phyloP scores from a whole-genome alignment of 2,113 vertebrate genomes.

The Datnioides undecimradiatus region DNA sequence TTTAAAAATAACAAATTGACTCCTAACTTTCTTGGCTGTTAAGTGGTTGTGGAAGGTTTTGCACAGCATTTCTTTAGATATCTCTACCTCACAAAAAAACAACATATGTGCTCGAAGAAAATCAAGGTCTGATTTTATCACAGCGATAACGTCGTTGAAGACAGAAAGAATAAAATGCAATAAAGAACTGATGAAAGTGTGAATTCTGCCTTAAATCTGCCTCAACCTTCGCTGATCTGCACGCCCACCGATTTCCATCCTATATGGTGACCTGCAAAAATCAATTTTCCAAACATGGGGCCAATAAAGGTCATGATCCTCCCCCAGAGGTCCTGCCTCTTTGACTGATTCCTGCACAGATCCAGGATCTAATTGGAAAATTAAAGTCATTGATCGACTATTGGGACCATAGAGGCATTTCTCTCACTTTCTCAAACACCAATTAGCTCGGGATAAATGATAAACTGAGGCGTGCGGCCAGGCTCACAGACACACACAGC shows the following conservation, averaged over 20 bases:
- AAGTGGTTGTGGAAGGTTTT: background rate
- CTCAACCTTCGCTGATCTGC: slow-evolving; percentile 23
- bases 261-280: slow-evolving; percentile 24
- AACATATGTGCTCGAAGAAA: background rate
- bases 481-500: slow-evolving; percentile 5
- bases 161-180: background rate
- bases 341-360: slow-evolving; percentile 61
- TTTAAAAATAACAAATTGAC: background rate
- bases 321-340: slow-evolving; percentile 23
- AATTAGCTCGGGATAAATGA: slow-evolving; percentile 71
- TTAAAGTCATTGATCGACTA: slow-evolving; percentile 70
- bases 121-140: background rate
- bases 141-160: background rate
- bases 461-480: slow-evolving; percentile 14
- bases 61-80: background rate
- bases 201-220: slow-evolving; percentile 15
- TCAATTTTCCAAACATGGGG: slow-evolving; percentile 53
- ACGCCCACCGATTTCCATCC: slow-evolving; percentile 20
- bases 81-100: background rate
- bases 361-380: slow-evolving; percentile 77
- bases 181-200: background rate
- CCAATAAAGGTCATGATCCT: slow-evolving; percentile 63
- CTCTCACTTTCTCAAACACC: slow-evolving; percentile 67
- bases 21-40: background rate
- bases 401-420: slow-evolving; percentile 59